Percentiles rank a stretch among this genome's conserved stretches.
These are phyloP conservation scores for Heteromormyrus szaboi DNA, from an alignment of 2,797 vertebrate genomes.

Conservation along the genomic window DNA sequence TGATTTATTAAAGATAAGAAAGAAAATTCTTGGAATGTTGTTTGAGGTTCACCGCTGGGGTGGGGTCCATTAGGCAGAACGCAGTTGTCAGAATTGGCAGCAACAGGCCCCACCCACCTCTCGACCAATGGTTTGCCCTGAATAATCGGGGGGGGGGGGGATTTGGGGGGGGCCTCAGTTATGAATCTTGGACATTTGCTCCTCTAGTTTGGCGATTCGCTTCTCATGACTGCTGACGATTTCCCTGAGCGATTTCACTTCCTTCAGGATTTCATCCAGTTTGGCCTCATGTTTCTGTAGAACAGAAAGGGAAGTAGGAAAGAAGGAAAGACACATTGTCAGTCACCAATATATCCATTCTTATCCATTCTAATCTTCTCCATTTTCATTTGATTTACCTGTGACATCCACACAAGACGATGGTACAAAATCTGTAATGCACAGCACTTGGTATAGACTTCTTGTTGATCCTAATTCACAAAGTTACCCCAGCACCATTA, in stretches of 20 bases:
- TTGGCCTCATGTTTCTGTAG: slow-evolving; percentile 84
- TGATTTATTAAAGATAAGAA: slow-evolving; percentile 27
- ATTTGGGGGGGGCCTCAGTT: slow-evolving; percentile 60
- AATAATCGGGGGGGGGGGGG: slow-evolving; percentile 51
- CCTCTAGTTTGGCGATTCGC: slow-evolving; percentile 90
- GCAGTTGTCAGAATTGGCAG: slow-evolving; percentile 65
- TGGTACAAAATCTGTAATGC: not conserved
- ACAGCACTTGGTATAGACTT: not conserved
- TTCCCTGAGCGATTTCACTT: slow-evolving; percentile 91
- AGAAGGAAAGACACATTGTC: not conserved
- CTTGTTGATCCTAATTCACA: not conserved
- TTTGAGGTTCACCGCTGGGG: slow-evolving; percentile 57
- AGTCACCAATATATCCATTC: not conserved
- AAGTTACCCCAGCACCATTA: not conserved
- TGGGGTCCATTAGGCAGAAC: slow-evolving; percentile 55
- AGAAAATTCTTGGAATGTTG: slow-evolving; percentile 74
- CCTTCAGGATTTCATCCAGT: slow-evolving; percentile 92
- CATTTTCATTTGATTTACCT: not conserved
- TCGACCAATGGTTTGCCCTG: slow-evolving; percentile 63
- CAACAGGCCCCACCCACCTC: slow-evolving; percentile 57
- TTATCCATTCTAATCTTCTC: not conserved
- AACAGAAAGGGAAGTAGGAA: slow-evolving; percentile 9
- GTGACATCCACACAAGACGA: not conserved
- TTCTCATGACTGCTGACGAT: slow-evolving; percentile 88
- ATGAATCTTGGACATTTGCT: slow-evolving; percentile 84